Evolutionary conservation across 2,797 vertebrate species (phyloP).

Genomic region (Pipistrellus pygmaeus): DNA sequence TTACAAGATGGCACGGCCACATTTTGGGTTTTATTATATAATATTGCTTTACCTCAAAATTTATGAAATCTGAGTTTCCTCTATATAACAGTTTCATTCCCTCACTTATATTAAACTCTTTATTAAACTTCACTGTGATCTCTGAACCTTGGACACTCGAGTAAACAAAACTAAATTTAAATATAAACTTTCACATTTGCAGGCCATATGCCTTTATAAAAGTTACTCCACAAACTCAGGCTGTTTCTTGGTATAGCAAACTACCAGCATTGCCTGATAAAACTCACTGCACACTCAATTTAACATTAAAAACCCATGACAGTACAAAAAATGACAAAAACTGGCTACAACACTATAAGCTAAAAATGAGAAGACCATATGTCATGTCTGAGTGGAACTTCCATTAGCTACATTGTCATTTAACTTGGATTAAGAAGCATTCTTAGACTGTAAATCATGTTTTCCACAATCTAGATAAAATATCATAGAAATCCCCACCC

Average conservation of each 20-base stretch:
- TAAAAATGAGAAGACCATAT: constrained; percentile 15
- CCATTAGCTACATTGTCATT: background rate
- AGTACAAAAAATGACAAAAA: background rate
- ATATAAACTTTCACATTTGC: constrained; percentile 10
- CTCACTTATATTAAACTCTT: background rate
- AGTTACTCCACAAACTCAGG: constrained; percentile 1
- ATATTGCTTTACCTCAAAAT: background rate
- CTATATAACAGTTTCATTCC: background rate
- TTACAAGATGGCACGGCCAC: background rate
- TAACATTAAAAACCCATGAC: constrained; percentile 10
- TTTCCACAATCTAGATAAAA: constrained; percentile 51
- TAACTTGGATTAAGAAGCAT: constrained; percentile 53
- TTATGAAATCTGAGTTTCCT: background rate
- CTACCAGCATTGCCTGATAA: background rate
- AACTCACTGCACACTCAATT: background rate
- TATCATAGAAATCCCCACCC: background rate
- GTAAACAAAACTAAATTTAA: constrained; percentile 39
- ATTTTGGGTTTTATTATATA: background rate
- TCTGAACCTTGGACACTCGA: background rate
- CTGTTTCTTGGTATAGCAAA: background rate
- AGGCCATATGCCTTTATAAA: constrained; percentile 11
- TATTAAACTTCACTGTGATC: constrained; percentile 20
- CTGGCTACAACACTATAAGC: background rate
- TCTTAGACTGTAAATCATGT: constrained; percentile 56
- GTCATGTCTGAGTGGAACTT: background rate